Conservation (phyloP, 2,797 vertebrate species). For the Acipenser oxyrinchus region DNA sequence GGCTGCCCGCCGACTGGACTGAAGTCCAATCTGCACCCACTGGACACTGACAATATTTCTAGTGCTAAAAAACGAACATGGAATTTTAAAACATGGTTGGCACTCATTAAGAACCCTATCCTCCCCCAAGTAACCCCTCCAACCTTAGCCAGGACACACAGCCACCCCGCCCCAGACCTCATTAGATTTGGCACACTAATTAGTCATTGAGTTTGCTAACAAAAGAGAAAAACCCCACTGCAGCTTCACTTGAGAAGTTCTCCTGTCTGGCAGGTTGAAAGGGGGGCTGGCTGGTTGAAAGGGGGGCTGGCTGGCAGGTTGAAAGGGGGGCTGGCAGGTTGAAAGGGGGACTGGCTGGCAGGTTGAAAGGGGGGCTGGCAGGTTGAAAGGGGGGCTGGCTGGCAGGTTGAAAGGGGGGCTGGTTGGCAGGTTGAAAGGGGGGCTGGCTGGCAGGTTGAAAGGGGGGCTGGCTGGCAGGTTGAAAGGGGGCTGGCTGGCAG, state of each 20-base stretch:
- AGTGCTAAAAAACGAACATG: too few relatives aligned
- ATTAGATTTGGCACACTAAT: constrained; percentile 55
- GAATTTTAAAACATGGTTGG: too few relatives aligned
- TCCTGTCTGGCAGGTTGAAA: background rate
- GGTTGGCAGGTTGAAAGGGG: constrained; percentile 43
- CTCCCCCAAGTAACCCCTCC: too few relatives aligned
- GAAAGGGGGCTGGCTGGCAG: too few relatives aligned
- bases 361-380: constrained; percentile 31
- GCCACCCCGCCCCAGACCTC: too few relatives aligned
- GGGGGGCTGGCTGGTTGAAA: constrained; percentile 29
- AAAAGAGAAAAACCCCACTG: constrained; percentile 43
- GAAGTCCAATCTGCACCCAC: too few relatives aligned
- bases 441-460: constrained; percentile 46
- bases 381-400: background rate
- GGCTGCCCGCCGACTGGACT: too few relatives aligned
- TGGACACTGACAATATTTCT: too few relatives aligned
- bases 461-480: background rate
- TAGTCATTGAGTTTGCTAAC: constrained; percentile 38
- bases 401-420: constrained; percentile 28
- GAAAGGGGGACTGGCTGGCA: constrained; percentile 41
- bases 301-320: too few relatives aligned
- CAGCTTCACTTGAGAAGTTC: constrained; percentile 28
- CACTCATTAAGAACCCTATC: too few relatives aligned
- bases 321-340: constrained; percentile 33
- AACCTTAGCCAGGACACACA: background rate